Conservation (phyloP, 2,113 vertebrate species). For the Notarius quadriscutis region DNA sequence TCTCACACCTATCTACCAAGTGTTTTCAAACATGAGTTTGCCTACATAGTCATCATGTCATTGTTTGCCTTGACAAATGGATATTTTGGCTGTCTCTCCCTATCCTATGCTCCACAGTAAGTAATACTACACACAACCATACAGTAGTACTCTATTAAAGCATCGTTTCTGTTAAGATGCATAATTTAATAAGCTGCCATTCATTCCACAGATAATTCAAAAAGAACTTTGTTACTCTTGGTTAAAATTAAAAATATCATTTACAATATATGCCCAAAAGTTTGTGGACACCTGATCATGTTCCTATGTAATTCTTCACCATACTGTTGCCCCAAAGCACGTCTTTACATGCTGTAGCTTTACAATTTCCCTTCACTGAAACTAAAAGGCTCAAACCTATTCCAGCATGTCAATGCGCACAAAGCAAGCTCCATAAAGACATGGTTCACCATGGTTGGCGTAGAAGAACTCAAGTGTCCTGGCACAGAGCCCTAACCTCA, state of each 20-base stretch:
- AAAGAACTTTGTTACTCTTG: background rate
- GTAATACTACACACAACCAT: slow-evolving; percentile 30
- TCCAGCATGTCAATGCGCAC: background rate
- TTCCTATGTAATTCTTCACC: background rate
- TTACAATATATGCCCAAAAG: background rate
- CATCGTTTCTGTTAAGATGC: background rate
- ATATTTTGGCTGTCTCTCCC: slow-evolving; percentile 82
- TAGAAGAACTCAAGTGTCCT: background rate
- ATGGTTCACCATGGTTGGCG: background rate
- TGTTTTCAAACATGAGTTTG: slow-evolving; percentile 74
- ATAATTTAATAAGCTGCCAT: background rate
- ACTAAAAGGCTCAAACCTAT: too few relatives aligned
- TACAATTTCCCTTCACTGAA: background rate
- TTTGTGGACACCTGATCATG: background rate
- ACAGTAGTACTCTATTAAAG: too few relatives aligned
- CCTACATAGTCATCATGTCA: slow-evolving; percentile 78
- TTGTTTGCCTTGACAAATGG: slow-evolving; percentile 79
- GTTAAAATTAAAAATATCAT: background rate
- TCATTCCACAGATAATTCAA: background rate
- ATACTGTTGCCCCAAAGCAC: background rate
- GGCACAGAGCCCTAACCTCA: background rate
- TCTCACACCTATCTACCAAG: slow-evolving; percentile 62
- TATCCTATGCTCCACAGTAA: slow-evolving; percentile 83
- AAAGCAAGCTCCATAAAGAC: background rate
- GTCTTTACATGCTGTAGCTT: background rate